Evolutionary conservation across 2,888 invertebrate species (phyloP), one percentile per base, ranked within the genome.

Genomic region (Drosophila yooni): DNA sequence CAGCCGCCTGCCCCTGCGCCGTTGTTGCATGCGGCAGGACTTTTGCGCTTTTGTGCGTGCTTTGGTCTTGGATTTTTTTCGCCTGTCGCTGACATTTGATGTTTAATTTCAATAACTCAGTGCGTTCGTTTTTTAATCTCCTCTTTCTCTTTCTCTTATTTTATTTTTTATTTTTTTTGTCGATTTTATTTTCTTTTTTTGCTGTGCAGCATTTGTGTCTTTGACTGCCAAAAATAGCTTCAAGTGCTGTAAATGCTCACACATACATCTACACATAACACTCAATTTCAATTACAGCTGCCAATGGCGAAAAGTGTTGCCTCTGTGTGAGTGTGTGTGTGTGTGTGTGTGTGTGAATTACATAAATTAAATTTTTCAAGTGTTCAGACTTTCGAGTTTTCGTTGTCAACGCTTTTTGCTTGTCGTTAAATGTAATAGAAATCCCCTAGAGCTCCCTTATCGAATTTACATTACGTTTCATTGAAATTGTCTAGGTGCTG

Each of bases 41-140:
- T 76, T 83, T 87, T 87, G 81, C 73, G 83, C 87, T 84, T 84
- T 88, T 83, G 87, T 84, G 89, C 84, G 84, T 84, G 77, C 62
- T 74, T 62, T 68, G 74, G 85, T 75, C 76, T 84, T 56, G 64
- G 63, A 21, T 36, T 38, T 38, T 25, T 15, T 50, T 50, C 52
- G 77, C 68, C 89, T 91, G 90, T 38, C 70, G 72, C 69, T 88
- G 88, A 88, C 91, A 88, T 80, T 83, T 89, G 90, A 90, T 91
- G 90, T 89, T 88, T 88, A 91, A 89, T 88, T 91, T 88, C 90
- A 91, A 91, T 90, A 89, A 86, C 91, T 88, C 78, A 71, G 81
- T 76, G 79, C 75, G 71, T 70, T 76, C 62, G 67, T 63, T 80
- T 82, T 90, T 83, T 84, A 78, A 83, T 54, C 53, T 68, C n/a